Evolutionary conservation across 2,797 vertebrate genomes (phyloP).

Genomic region (Rhyacichthys aspro): DNA sequence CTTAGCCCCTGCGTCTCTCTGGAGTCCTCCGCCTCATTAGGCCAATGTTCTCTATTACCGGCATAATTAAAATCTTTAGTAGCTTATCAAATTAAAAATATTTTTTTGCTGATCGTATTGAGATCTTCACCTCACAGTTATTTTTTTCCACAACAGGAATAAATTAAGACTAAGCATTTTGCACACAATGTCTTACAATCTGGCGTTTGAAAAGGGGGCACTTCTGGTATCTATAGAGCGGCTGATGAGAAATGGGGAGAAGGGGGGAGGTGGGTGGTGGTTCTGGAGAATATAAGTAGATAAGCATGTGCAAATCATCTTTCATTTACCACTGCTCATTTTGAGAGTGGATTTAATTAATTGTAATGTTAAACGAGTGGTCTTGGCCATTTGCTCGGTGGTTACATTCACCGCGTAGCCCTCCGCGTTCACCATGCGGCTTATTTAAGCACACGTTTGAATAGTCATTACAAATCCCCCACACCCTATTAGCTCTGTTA

Average conservation of each 20-base stretch:
- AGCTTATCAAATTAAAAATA: constrained; percentile 99
- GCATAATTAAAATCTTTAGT: constrained; percentile 99
- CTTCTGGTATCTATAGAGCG: constrained; percentile 80
- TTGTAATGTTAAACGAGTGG: constrained; percentile 80
- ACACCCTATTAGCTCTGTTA: constrained; percentile 33
- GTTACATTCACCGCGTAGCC: constrained; percentile 63
- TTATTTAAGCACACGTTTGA: constrained; percentile 58
- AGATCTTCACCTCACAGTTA: constrained; percentile 99
- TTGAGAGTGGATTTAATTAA: constrained; percentile 81
- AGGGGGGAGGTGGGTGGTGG: constrained; percentile 6
- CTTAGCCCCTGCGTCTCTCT: constrained; percentile 96
- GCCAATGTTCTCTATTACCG: constrained; percentile 99
- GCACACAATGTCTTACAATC: constrained; percentile 76
- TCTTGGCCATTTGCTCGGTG: constrained; percentile 62
- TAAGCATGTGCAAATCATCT: constrained; percentile 82
- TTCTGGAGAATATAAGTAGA: constrained; percentile 70
- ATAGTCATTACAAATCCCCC: constrained; percentile 47
- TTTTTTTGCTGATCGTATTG: constrained; percentile 97
- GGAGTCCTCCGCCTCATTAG: constrained; percentile 99
- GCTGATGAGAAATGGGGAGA: constrained; percentile 70
- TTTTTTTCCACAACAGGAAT: constrained; percentile 97
- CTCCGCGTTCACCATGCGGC: constrained; percentile 50
- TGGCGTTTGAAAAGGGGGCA: constrained; percentile 77
- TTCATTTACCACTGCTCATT: constrained; percentile 78
- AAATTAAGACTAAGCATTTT: constrained; percentile 95